These are phyloP conservation scores for Aphidius colemani DNA, from an alignment of 2,888 invertebrate genomes.

Conservation along the genomic window DNA sequence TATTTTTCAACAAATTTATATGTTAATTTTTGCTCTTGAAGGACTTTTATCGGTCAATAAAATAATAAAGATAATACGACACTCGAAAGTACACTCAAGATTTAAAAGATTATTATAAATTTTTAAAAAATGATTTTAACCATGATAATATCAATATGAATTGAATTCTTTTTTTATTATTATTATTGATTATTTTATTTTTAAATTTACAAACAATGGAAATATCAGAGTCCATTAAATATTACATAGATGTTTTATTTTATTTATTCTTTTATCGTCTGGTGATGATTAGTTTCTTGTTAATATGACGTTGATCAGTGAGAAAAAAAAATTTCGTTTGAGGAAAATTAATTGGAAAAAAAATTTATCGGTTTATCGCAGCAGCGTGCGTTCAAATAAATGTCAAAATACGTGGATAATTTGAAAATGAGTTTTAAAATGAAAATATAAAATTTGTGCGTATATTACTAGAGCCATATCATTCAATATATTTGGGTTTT, in stretches of 20 bases:
- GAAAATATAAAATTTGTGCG: slow-evolving; percentile 33
- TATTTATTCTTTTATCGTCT: slow-evolving; percentile 36
- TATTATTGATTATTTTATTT: slow-evolving; percentile 29
- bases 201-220: slow-evolving; percentile 27
- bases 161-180: slow-evolving; percentile 19
- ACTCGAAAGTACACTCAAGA: neutral
- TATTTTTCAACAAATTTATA: slow-evolving; percentile 6
- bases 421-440: slow-evolving; percentile 45
- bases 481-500: neutral
- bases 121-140: neutral
- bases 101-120: slow-evolving; percentile 13
- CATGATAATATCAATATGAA: neutral
- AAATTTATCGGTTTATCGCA: no score
- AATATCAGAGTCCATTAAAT: slow-evolving; percentile 46
- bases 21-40: neutral
- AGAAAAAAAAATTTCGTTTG: neutral
- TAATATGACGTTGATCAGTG: slow-evolving; percentile 21
- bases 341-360: no score
- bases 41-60: no score
- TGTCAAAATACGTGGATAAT: slow-evolving; percentile 40
- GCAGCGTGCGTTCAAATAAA: slow-evolving; percentile 36
- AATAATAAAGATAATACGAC: no score
- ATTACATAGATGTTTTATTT: slow-evolving; percentile 21
- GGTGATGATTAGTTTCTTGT: slow-evolving; percentile 25
- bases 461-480: slow-evolving; percentile 12